A percentile compares a stretch with the other conserved stretches of the same genome.
These are phyloP conservation scores for Gambelia wislizenii DNA, from an alignment of 2,797 vertebrate genomes.

Conservation along the genomic window DNA sequence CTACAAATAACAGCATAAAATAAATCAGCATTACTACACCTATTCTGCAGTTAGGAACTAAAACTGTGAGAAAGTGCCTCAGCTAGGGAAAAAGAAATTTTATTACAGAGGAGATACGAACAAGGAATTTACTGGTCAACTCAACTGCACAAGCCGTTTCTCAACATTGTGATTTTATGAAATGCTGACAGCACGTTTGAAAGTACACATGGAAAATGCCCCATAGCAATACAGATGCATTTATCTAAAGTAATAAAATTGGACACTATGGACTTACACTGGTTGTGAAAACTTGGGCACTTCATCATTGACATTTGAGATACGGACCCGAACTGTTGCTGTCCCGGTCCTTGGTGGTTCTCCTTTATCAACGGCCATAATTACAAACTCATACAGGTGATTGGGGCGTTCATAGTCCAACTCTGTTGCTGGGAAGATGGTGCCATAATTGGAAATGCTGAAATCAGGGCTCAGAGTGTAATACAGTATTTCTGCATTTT, in stretches of 20 bases:
- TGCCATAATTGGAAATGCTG: constrained; percentile 86
- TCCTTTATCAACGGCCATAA: constrained; percentile 90
- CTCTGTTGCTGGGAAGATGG: constrained; percentile 83
- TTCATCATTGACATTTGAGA: constrained; percentile 91
- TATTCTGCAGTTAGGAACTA: not conserved
- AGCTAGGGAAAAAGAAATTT: not conserved
- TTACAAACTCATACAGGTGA: constrained; percentile 90
- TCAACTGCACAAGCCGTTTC: not conserved
- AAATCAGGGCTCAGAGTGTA: constrained; percentile 89
- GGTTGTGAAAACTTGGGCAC: constrained; percentile 88
- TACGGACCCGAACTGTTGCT: constrained; percentile 86
- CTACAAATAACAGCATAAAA: not conserved
- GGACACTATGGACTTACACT: constrained; percentile 77
- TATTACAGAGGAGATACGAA: not conserved
- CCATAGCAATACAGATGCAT: not conserved
- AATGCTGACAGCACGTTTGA: not conserved
- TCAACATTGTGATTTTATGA: not conserved
- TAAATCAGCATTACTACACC: not conserved
- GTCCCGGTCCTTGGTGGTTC: constrained; percentile 87
- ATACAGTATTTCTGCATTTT: constrained; percentile 87
- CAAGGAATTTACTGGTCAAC: not conserved
- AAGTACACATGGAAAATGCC: not conserved
- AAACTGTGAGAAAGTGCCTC: not conserved
- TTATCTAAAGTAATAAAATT: not conserved
- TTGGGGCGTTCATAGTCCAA: constrained; percentile 87